Base-by-base conservation (phyloP, 2,888 invertebrate species). In the Galerucella nymphaeae region DNA sequence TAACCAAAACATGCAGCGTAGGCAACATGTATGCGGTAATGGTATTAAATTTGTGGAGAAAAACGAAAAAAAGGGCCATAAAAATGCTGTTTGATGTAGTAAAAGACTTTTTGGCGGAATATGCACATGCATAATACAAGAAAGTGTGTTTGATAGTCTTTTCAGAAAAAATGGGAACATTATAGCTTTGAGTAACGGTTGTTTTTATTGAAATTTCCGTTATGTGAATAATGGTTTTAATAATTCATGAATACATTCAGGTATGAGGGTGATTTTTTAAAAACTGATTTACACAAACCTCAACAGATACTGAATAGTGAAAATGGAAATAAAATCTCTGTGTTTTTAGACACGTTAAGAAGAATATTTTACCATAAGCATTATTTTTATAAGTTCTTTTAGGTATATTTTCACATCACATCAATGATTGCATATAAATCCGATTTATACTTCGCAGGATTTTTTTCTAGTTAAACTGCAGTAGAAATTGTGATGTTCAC, bases 111-210 rank as follows among this genome's bases (percentile, higher is more conserved):
- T 45, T n/a, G 58, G n/a, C 18, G 45, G n/a, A 42, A 58, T 58
- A 66, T 66, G 66, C 48, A 66, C 66, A 66, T 66, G 58, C 66
- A 58, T 66, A 66, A 66, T 66, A 58, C 42, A 66, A 58, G 66
- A 45, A 66, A 58, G 45, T 23, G 45, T 57, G 45, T 50, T 66
- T 66, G 38, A 42, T 62, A 62, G 20, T 42, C 61, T 62, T 42
- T 62, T 62, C 13, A 42, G 8, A 62, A 42, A 62, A 38, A 62
- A 42, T 41, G 38, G 1, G 61, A 4, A 59, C 23, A 59, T 59
- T 59, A 59, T 59, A 55, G 59, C 14, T 38, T 16, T 14, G 38
- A 59, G 16, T 59, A 59, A 59, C 38, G 59, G 61, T 41, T 62
- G 42, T 62, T 62, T 53, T 53, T 62, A 62, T 41, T 42, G 42